phyloP scores from a whole-genome alignment of 2,797 vertebrate genomes.

The Melanotaenia parkinsoni region DNA sequence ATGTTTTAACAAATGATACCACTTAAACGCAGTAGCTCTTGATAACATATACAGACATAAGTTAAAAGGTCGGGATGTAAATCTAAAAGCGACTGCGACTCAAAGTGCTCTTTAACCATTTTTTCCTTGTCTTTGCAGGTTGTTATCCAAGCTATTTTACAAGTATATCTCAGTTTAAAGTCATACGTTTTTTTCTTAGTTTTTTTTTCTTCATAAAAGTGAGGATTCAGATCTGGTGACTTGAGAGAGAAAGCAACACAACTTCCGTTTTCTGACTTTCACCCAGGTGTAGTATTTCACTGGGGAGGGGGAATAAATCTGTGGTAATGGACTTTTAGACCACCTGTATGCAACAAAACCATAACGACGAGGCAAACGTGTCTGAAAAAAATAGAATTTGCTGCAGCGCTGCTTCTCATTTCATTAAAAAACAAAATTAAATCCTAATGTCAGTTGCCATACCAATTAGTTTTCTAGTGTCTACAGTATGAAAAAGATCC shows the following conservation, averaged over 20 bases:
- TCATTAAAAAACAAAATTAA: slow-evolving; percentile 48
- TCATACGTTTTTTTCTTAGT: neutral
- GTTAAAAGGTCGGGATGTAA: slow-evolving; percentile 1
- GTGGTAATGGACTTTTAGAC: slow-evolving; percentile 14
- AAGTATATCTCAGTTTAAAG: neutral
- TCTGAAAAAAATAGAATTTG: neutral
- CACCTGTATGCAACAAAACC: slow-evolving; percentile 21
- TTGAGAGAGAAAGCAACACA: neutral
- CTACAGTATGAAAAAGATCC: slow-evolving; percentile 59
- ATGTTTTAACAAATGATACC: neutral
- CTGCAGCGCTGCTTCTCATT: slow-evolving; percentile 43
- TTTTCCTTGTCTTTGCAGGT: neutral
- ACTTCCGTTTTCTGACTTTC: neutral
- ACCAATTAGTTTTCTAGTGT: slow-evolving; percentile 72
- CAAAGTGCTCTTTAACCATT: neutral
- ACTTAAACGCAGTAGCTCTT: neutral
- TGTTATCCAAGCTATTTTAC: neutral
- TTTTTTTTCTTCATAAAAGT: neutral
- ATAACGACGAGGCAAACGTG: slow-evolving; percentile 5
- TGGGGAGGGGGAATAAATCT: neutral
- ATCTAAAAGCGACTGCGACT: neutral
- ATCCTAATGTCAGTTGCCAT: slow-evolving; percentile 56
- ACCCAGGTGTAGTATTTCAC: neutral
- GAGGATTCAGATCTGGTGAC: neutral
- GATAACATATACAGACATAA: neutral